A percentile compares a stretch with the other conserved stretches of the same genome.
Evolutionary conservation across 2,113 vertebrate genomes (phyloP).

Genomic region (Nerophis ophidion): DNA sequence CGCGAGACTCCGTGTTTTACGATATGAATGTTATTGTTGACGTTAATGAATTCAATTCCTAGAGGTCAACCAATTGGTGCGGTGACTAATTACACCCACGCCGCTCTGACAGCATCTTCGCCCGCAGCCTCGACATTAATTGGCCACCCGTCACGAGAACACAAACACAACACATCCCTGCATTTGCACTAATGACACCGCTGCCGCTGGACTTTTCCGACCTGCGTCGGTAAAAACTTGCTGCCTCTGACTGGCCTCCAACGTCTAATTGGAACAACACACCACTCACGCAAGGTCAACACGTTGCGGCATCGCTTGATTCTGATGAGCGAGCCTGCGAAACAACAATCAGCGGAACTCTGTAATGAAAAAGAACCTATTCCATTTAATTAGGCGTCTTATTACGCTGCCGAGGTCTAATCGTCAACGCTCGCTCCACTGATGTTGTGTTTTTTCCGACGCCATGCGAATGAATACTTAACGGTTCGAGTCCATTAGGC

Average conservation of each 20-base stretch:
- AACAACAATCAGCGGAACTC: slow-evolving; percentile 13
- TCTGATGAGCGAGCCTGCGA: slow-evolving; percentile 13
- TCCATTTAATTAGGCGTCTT: slow-evolving; percentile 16
- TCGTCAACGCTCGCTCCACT: neutral
- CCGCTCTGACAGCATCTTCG: slow-evolving; percentile 3
- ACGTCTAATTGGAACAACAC: slow-evolving; percentile 40
- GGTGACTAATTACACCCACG: slow-evolving; percentile 11
- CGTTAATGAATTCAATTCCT: slow-evolving; percentile 11
- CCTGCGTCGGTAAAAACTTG: neutral
- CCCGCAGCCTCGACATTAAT: slow-evolving; percentile 22
- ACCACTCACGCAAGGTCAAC: slow-evolving; percentile 26
- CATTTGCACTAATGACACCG: slow-evolving; percentile 6
- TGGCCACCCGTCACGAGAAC: slow-evolving; percentile 23
- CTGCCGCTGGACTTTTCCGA: slow-evolving; percentile 1
- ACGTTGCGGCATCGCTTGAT: slow-evolving; percentile 2
- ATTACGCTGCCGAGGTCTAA: slow-evolving; percentile 12
- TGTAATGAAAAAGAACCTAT: slow-evolving; percentile 2
- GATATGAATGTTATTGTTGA: slow-evolving; percentile 2
- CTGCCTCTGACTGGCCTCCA: slow-evolving; percentile 7
- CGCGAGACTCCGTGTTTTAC: neutral
- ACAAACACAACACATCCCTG: slow-evolving; percentile 7
- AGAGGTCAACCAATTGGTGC: slow-evolving; percentile 18
- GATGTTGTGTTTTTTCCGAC: neutral
- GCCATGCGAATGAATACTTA: neutral
- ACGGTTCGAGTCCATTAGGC: neutral